Evolutionary conservation across 2,113 vertebrate species (phyloP).

Genomic region (Nanorana parkeri): DNA sequence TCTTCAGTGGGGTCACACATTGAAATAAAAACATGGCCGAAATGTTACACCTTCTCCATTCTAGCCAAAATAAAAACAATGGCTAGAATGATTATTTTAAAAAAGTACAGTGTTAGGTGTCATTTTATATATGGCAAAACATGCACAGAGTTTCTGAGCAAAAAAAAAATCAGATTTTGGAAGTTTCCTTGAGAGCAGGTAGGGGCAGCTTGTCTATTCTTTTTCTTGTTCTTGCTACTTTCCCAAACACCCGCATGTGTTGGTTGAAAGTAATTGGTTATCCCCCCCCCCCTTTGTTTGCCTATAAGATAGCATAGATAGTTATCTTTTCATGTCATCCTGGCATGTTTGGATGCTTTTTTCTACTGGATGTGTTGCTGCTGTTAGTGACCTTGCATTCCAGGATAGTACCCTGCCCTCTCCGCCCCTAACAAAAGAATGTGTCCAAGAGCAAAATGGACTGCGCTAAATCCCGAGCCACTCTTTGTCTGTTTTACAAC

Average conservation of each 20-base stretch:
- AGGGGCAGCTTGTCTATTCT: not conserved
- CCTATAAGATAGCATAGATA: not conserved
- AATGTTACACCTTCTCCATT: no score
- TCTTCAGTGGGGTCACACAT: no score
- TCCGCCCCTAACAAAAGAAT: constrained; percentile 14
- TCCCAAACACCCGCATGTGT: not conserved
- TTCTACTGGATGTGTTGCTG: not conserved
- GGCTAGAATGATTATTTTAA: no score
- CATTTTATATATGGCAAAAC: no score
- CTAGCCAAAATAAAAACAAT: no score
- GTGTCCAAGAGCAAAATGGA: constrained; percentile 7
- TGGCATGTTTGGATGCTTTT: not conserved
- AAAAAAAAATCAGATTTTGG: constrained; percentile 1
- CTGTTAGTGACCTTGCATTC: constrained; percentile 42
- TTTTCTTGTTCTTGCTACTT: not conserved
- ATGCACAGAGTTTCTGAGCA: no score
- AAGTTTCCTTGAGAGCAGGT: constrained; percentile 21
- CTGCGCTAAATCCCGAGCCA: not conserved
- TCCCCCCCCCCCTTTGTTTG: no score
- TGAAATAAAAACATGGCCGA: no score
- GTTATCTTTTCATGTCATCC: not conserved
- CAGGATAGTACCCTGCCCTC: constrained; percentile 7
- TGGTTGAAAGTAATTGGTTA: not conserved
- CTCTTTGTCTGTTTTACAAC: not conserved
- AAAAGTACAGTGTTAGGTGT: no score